phyloP scores from a whole-genome alignment of 2,888 invertebrate genomes.

The Sceliomorpha sp. region DNA sequence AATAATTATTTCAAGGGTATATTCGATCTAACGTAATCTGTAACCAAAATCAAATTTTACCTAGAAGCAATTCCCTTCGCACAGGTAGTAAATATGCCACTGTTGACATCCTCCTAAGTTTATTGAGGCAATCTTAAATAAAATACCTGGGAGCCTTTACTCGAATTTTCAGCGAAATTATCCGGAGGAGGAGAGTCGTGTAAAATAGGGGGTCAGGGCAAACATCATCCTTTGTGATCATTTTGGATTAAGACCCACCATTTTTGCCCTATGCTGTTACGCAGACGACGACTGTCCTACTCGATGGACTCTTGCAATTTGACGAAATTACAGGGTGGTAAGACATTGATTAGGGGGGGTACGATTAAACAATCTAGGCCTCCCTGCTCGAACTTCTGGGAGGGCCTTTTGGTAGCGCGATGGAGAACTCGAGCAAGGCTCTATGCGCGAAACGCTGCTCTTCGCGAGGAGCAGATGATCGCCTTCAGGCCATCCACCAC shows the following conservation, averaged over 20 bases:
- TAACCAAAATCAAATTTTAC: slow-evolving; percentile 1
- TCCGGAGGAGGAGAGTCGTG: slow-evolving; percentile 7
- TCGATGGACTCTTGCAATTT: slow-evolving; percentile 71
- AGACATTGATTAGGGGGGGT: slow-evolving; percentile 77
- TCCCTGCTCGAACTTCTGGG: slow-evolving; percentile 79
- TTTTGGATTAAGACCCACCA: slow-evolving; percentile 70
- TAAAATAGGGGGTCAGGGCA: slow-evolving; percentile 25
- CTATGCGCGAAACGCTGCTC: slow-evolving; percentile 64
- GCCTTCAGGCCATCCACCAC: slow-evolving; percentile 77
- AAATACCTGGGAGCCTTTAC: slow-evolving; percentile 43
- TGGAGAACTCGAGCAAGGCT: slow-evolving; percentile 53
- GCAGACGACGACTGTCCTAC: slow-evolving; percentile 60
- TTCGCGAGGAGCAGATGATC: slow-evolving; percentile 73
- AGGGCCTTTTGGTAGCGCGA: slow-evolving; percentile 66
- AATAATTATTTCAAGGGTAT: no score
- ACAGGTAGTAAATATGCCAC: slow-evolving; percentile 16
- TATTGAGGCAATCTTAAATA: slow-evolving; percentile 31
- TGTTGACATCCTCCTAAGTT: slow-evolving; percentile 32
- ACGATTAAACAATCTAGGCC: slow-evolving; percentile 80
- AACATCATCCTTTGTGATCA: slow-evolving; percentile 19
- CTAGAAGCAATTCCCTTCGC: slow-evolving; percentile 32
- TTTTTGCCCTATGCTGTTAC: slow-evolving; percentile 50
- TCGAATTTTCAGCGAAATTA: slow-evolving; percentile 44
- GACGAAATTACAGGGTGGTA: slow-evolving; percentile 76
- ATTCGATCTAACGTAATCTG: neutral